Base-by-base conservation (phyloP, 2,113 vertebrate genomes). In the Equus przewalskii region DNA sequence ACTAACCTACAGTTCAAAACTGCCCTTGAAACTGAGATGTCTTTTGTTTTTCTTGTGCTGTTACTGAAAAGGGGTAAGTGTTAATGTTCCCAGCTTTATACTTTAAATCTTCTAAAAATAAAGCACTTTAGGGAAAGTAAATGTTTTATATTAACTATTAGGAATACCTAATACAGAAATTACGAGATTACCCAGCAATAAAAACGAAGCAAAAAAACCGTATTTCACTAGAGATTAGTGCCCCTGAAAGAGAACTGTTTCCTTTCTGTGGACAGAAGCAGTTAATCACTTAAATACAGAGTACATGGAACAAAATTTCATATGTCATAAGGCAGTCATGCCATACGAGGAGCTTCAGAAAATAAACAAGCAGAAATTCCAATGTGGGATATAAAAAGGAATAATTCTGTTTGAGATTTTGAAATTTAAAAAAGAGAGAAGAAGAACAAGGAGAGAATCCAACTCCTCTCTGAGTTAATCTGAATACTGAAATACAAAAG, bases 161-260 rank as follows among this genome's bases (percentile, higher is more conserved):
- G 91, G 80, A 97, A 95, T 91, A 92, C 60, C 84, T 97, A 97
- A 97, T 28, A 62, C 11, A 0, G 73, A 78, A 97, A 97, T 96
- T 96, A 64, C 75, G 88, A 97, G 88, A 97, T 87, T 94, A 95
- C 72, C 97, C 96, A 96, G 94, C 93, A 97, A 94, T 97, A 96
- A 98, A 98, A 96, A 97, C 72, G 91, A 97, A 98, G 80, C 58
- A 92, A 98, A 98, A 97, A 97, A 69, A 98, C 97, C 15, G 97
- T 82, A 97, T 97, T 96, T 97, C 94, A 89, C 60, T 85, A 81
- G 92, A 98, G 96, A 96, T 64, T 89, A 97, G 96, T 85, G 91
- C 7, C 51, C 73, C 95, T 88, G 51, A 98, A 98, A 98, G 97
- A 98, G 97, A 98, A 97, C 60, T 30, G 92, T 46, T 98, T 98